These are phyloP conservation scores for Trachops cirrhosus DNA, from an alignment of 2,797 vertebrate genomes.

Conservation along the genomic window DNA sequence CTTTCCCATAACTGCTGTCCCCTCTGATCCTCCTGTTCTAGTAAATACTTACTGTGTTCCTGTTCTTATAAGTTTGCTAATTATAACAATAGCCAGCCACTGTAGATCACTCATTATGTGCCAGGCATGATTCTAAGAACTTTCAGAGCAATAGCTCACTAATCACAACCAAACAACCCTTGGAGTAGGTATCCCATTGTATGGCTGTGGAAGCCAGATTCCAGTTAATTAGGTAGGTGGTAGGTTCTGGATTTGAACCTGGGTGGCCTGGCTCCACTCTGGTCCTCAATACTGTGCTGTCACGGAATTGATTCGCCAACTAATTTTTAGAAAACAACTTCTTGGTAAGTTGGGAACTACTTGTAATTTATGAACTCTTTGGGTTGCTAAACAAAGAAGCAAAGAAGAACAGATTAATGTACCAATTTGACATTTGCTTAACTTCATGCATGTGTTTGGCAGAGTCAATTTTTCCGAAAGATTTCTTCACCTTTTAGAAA, in stretches of 20 bases:
- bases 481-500: constrained; percentile 55
- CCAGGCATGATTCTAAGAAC: background rate
- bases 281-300: background rate
- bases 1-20: background rate
- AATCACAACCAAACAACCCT: background rate
- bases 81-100: background rate
- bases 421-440: constrained; percentile 56
- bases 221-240: background rate
- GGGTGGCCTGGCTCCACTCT: background rate
- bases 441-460: constrained; percentile 52
- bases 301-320: constrained; percentile 1
- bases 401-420: constrained; percentile 34
- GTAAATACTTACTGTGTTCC: background rate
- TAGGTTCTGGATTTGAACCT: background rate
- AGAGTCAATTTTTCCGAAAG: constrained; percentile 22
- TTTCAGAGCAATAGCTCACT: background rate
- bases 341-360: constrained; percentile 40
- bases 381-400: constrained; percentile 43
- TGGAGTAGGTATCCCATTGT: background rate
- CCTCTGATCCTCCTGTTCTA: background rate
- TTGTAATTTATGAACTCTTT: constrained; percentile 54
- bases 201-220: background rate
- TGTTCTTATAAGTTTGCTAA: background rate
- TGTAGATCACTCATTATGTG: background rate
- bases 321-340: constrained; percentile 46